A percentile compares a stretch with the other conserved stretches of the same genome.
phyloP scores from a whole-genome alignment of 2,888 invertebrate species.

The Drosophila merina region DNA sequence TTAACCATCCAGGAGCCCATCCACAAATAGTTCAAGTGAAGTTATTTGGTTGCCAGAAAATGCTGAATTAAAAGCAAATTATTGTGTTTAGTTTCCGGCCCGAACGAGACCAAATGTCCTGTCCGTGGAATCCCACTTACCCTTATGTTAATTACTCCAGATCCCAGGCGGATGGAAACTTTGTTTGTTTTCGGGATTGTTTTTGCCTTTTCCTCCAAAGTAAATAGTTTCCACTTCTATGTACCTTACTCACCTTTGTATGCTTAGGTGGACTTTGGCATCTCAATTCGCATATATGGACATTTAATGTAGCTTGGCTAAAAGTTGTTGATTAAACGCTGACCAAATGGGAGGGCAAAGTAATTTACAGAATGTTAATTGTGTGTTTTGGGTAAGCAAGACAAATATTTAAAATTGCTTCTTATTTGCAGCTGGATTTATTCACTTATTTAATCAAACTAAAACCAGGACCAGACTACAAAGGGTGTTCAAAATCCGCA shows the following conservation, averaged over 20 bases:
- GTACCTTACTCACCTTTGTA: conserved; percentile 38
- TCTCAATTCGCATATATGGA: conserved; percentile 21
- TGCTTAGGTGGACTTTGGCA: background rate
- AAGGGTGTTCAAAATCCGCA: conserved; percentile 5
- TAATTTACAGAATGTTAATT: conserved; percentile 7
- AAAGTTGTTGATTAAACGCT: conserved; percentile 69
- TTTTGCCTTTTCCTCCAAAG: conserved; percentile 45
- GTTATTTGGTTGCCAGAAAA: conserved; percentile 64
- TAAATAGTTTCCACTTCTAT: conserved; percentile 56
- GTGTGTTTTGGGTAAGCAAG: background rate
- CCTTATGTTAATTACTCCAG: conserved; percentile 45
- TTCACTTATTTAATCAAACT: conserved; percentile 6
- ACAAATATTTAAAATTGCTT: background rate
- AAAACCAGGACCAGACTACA: conserved; percentile 9
- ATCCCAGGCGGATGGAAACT: conserved; percentile 21
- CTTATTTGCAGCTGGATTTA: background rate
- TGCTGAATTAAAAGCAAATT: conserved; percentile 73
- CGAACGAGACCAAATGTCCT: conserved; percentile 38
- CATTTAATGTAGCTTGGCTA: conserved; percentile 17
- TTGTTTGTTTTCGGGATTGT: conserved; percentile 37
- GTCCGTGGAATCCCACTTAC: conserved; percentile 31
- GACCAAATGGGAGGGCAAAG: conserved; percentile 31
- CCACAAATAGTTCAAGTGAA: conserved; percentile 58
- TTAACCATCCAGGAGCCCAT: background rate
- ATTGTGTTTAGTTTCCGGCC: conserved; percentile 55